Evolutionary conservation across 2,113 vertebrate genomes (phyloP), one percentile per base, ranked within the genome.

Genomic region (Rutilus rutilus): DNA sequence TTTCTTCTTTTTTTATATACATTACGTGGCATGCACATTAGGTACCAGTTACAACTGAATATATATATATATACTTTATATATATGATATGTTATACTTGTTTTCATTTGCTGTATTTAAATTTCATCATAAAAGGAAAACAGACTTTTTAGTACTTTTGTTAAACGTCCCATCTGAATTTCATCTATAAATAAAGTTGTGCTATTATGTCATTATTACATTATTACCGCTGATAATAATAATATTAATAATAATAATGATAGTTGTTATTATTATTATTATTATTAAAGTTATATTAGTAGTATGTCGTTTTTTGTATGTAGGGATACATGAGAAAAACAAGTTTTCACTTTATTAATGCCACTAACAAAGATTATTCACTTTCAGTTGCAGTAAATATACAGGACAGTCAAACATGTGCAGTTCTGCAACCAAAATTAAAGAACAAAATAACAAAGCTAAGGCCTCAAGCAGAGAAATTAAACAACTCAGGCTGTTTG

Each of bases 401-500:
- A 65, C 25, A 25, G 50, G 76, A 69, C 73, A 85, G 78, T 86
- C 71, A 77, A 82, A 75, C 45, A 54, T 50, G 27, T 30, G 36
- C 17, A 57, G 64, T 17, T 6, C 52, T 71, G 65, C 74, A 83
- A 75, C 17, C 25, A 54, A 39, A 83, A 47, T n/a, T 12, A 19
- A 45, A 25, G 0, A 54, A 82, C 14, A 73, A 74, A 82, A 78
- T 82, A 65, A 79, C 83, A 88, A 65, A 80, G 15, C 82, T 54
- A 92, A 90, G 84, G 88, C 90, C 90, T 87, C 89, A 76, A 91
- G 91, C 91, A 85, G 88, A 85, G 86, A 91, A 88, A 86, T 92
- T 92, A 91, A 92, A 93, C 92, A 91, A 91, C 89, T 86, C 88
- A 83, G 89, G 82, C 90, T 78, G 82, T 90, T 86, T 85, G 86